Base-by-base conservation (phyloP, 2,888 invertebrate species). In the Liposcelis brunnea region DNA sequence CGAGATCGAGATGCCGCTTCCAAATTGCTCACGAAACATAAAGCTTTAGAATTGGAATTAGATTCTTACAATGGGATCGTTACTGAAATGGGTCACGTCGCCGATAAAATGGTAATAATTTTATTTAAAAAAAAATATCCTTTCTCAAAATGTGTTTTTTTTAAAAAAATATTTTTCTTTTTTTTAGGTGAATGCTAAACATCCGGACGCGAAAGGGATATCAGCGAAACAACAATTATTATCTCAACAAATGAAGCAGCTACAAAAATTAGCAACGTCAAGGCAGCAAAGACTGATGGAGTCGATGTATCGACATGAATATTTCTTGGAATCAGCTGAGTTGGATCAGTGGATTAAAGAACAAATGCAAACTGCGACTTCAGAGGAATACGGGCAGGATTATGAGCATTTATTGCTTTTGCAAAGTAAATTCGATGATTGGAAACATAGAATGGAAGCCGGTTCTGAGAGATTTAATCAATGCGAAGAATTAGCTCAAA, bases 341-440 rank as follows among this genome's bases (percentile, higher is more conserved):
- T 69, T 94, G 34, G 89, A 90, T 58, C 75, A 79, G 55, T 94
- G 93, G 91, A 87, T 95, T 43, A 77, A 80, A 50, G 91, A 93
- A 54, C 87, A 93, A 59, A 76, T 84, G 57, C 81, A 85, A 43
- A 79, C 81, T 0, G 91, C 93, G 1, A 80, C 81, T 43, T 85
- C 84, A 46, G 91, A 93, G 56, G 94, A 94, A 60, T 93, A 87
- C 56, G 94, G 94, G 0, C 86, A 86, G 60, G 94, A 95, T 61
- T 93, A 83, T 56, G 90, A 91, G 56, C 91, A 91, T 65, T 63
- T 91, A 43, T 60, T 85, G 65, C 78, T 85, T 47, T 64, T 93
- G 26, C 80, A 86, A 59, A 80, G 80, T 31, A 91, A 91, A 61
- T 94, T 93, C 61, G 87, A 91, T 52, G 93, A 94, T 59, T 78